A percentile compares a stretch with the other conserved stretches of the same genome.
phyloP scores from a whole-genome alignment of 2,113 vertebrate genomes.

The Echinops telfairi region DNA sequence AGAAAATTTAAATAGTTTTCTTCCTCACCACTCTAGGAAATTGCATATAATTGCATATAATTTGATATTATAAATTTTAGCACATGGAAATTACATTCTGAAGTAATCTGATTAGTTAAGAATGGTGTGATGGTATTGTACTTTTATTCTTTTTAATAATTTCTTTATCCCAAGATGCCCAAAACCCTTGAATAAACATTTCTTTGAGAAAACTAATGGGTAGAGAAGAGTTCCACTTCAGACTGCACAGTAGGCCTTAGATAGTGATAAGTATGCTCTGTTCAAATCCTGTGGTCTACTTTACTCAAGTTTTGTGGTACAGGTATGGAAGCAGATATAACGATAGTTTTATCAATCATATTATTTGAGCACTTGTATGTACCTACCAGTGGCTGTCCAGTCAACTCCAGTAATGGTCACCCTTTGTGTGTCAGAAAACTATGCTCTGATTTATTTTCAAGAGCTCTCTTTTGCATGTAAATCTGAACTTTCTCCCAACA shows the following conservation, averaged over 20 bases:
- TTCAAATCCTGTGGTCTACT: not conserved
- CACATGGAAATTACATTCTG: slow-evolving; percentile 38
- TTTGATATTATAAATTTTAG: slow-evolving; percentile 49
- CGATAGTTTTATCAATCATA: not conserved
- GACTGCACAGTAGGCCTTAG: not conserved
- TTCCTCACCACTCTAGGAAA: slow-evolving; percentile 18
- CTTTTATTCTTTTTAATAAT: slow-evolving; percentile 26
- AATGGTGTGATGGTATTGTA: not conserved
- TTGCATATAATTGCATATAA: slow-evolving; percentile 25
- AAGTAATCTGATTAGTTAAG: slow-evolving; percentile 65
- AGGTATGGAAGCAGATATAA: not conserved
- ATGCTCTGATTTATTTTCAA: not conserved
- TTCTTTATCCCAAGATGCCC: not conserved
- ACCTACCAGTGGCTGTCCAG: not conserved
- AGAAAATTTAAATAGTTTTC: slow-evolving; percentile 6
- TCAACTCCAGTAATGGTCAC: not conserved
- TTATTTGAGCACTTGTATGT: not conserved
- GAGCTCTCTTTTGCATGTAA: not conserved
- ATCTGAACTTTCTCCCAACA: not conserved
- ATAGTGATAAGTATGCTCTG: not conserved
- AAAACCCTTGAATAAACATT: slow-evolving; percentile 34
- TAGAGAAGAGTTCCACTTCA: not conserved
- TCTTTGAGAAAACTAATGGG: not conserved
- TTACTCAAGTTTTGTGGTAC: not conserved
- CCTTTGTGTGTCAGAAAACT: not conserved